A percentile compares a stretch with the other conserved stretches of the same genome.
Conservation (phyloP, 1,140 invertebrate species). For the Cydia splendana region DNA sequence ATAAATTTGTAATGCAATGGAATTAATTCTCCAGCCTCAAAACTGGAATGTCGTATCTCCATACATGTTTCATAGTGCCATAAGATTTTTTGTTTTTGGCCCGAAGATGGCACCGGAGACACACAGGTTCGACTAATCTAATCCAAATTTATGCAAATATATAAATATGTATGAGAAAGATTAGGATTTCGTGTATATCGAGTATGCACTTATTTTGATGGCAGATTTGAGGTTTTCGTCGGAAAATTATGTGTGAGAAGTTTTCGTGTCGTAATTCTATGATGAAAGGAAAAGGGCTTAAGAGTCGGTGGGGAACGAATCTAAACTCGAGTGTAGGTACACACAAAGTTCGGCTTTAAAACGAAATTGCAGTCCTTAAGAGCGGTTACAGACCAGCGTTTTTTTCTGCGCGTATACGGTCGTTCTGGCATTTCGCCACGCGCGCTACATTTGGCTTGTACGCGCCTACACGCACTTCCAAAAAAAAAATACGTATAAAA, state of each 20-base stretch:
- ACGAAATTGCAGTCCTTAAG: no score
- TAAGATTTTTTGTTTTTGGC: background rate
- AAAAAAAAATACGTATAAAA: no score
- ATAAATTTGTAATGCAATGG: conserved; percentile 8
- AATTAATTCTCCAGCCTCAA: background rate
- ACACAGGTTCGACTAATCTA: conserved; percentile 5
- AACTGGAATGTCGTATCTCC: background rate
- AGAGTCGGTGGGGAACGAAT: background rate
- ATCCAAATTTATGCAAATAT: conserved; percentile 2
- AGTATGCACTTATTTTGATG: conserved; percentile 31
- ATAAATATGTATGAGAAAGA: conserved; percentile 29
- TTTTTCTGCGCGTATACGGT: no score
- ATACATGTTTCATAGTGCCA: background rate
- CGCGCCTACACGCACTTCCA: no score
- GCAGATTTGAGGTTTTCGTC: conserved; percentile 18
- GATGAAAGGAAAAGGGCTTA: background rate
- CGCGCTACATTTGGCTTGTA: no score
- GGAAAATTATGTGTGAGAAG: conserved; percentile 14
- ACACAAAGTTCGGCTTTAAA: no score
- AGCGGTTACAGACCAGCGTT: no score
- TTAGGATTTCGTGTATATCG: conserved; percentile 24
- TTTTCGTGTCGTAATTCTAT: conserved; percentile 6
- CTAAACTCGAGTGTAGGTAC: background rate
- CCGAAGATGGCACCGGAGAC: background rate
- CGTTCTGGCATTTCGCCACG: no score